A percentile compares a stretch with the other conserved stretches of the same genome.
phyloP scores from a whole-genome alignment of 2,113 vertebrate genomes.

The Oryzias woworae region DNA sequence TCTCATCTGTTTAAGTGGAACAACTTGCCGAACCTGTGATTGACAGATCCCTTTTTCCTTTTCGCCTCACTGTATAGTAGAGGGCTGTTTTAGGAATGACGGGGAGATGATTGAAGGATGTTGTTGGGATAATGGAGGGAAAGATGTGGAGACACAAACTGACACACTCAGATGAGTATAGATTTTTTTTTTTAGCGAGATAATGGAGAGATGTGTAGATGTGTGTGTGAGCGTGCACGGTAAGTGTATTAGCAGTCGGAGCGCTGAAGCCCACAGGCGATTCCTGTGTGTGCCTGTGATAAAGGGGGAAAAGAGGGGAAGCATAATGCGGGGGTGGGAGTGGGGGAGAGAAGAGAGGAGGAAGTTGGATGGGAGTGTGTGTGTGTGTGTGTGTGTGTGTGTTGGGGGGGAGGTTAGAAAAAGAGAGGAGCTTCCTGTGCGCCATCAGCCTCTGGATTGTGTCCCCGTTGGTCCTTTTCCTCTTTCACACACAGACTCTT shows the following conservation, averaged over 20 bases:
- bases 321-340: conserved; percentile 56
- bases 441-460: conserved; percentile 73
- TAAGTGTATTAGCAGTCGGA: conserved; percentile 79
- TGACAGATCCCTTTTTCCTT: too few relatives aligned
- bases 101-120: too few relatives aligned
- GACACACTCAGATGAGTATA: conserved; percentile 32
- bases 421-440: too few relatives aligned
- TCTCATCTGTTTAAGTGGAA: too few relatives aligned
- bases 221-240: conserved; percentile 32
- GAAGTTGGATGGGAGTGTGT: conserved; percentile 19
- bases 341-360: not conserved
- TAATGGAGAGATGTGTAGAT: conserved; percentile 49
- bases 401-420: conserved; percentile 18
- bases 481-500: conserved; percentile 31
- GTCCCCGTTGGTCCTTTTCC: conserved; percentile 67
- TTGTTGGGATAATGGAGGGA: too few relatives aligned
- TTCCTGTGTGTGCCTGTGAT: conserved; percentile 84
- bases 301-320: conserved; percentile 80
- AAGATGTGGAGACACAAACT: too few relatives aligned
- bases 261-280: conserved; percentile 76
- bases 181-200: conserved; percentile 69
- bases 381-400: conserved; percentile 46
- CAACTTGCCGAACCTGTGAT: too few relatives aligned
- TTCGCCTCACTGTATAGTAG: too few relatives aligned
- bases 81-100: too few relatives aligned